Evolutionary conservation across 2,888 invertebrate species (phyloP).

Genomic region (Eupithecia insigniata): DNA sequence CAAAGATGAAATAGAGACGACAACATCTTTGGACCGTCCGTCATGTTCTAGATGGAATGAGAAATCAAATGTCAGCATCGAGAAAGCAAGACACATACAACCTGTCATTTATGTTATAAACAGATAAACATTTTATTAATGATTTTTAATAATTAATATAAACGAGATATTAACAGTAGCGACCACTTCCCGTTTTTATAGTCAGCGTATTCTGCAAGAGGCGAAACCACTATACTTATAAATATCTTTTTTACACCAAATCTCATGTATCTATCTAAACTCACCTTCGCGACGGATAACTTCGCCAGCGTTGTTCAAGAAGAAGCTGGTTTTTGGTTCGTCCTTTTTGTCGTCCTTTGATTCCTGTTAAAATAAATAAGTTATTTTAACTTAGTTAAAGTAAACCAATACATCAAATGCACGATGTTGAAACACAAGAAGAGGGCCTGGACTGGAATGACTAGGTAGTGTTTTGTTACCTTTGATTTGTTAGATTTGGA

Average conservation of each 20-base stretch:
- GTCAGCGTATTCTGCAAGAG: not conserved
- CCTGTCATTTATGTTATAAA: not conserved
- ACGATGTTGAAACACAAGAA: not conserved
- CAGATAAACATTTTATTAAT: too few relatives aligned
- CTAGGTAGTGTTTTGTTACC: constrained; percentile 50
- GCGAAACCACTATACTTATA: not conserved
- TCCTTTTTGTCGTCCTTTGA: constrained; percentile 54
- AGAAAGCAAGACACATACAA: not conserved
- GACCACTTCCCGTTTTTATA: not conserved
- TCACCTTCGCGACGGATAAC: constrained; percentile 79
- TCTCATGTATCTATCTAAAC: constrained; percentile 30
- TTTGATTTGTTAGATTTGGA: constrained; percentile 82
- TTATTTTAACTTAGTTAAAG: not conserved
- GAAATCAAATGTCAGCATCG: not conserved
- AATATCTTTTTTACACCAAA: not conserved
- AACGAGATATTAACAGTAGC: not conserved
- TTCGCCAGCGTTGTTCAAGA: constrained; percentile 81
- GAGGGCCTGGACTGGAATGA: not conserved
- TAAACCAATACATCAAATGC: not conserved
- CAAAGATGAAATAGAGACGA: constrained; percentile 74
- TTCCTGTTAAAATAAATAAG: constrained; percentile 61
- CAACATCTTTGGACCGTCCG: constrained; percentile 72
- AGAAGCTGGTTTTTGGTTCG: constrained; percentile 78
- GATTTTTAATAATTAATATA: too few relatives aligned
- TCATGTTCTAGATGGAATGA: constrained; percentile 63